These are phyloP conservation scores for Leptoteleia sp. DNA, from an alignment of 1,140 invertebrate species.

Conservation along the genomic window DNA sequence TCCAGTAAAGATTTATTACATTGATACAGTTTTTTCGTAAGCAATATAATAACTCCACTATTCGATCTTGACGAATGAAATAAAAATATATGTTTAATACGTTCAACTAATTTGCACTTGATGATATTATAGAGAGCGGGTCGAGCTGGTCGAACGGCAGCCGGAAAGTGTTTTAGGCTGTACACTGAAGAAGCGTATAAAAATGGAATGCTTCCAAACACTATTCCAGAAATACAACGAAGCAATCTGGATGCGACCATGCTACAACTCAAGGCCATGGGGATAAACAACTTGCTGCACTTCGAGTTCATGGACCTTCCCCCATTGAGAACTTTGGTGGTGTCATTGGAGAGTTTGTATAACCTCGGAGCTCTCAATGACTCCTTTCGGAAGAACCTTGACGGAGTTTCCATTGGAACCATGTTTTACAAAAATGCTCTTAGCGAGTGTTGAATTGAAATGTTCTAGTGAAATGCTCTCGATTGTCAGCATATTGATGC, in stretches of 20 bases:
- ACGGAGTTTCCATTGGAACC: constrained; percentile 99
- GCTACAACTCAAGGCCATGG: constrained; percentile 99
- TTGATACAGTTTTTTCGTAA: too few relatives aligned
- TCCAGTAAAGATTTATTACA: too few relatives aligned
- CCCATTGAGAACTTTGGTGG: constrained; percentile 97
- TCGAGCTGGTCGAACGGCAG: constrained; percentile 96
- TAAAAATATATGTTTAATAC: too few relatives aligned
- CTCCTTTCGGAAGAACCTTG: constrained; percentile 96
- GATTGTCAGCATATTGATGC: constrained; percentile 99
- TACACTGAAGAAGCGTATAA: constrained; percentile 99
- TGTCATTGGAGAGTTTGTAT: constrained; percentile 98
- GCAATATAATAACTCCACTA: too few relatives aligned
- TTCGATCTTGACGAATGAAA: too few relatives aligned
- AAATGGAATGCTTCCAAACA: constrained; percentile 99
- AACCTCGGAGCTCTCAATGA: constrained; percentile 98
- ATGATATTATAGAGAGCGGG: too few relatives aligned
- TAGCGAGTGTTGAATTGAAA: constrained; percentile 98
- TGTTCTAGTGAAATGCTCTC: constrained; percentile 99
- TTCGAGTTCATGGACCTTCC: constrained; percentile 99
- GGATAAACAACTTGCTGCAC: constrained; percentile 98
- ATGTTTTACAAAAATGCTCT: constrained; percentile 98
- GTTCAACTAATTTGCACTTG: too few relatives aligned
- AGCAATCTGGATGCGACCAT: constrained; percentile 98
- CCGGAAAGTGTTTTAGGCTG: constrained; percentile 98
- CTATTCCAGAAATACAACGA: constrained; percentile 99